phyloP scores from a whole-genome alignment of 1,140 invertebrate species.

The Matsumurasca onukii region DNA sequence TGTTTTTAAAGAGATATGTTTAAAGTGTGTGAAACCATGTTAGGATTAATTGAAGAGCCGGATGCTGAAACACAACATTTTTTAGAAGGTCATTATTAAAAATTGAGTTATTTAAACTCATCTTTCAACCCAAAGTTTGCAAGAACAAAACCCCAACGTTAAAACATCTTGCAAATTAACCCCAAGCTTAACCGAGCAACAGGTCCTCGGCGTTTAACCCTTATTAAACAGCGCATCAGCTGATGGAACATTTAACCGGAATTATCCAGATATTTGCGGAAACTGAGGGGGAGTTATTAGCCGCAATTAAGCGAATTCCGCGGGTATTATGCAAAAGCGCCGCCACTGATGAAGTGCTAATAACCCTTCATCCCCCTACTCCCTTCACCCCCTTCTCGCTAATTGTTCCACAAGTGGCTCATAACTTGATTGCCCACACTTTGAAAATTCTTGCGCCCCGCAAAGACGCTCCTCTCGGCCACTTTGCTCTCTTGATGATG shows the following conservation, averaged over 20 bases:
- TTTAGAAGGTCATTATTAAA: no score
- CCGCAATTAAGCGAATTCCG: not conserved
- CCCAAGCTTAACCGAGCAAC: no score
- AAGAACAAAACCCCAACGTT: no score
- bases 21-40: no score
- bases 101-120: no score
- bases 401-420: not conserved
- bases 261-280: not conserved
- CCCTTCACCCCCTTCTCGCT: not conserved
- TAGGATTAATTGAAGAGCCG: no score
- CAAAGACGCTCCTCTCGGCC: not conserved
- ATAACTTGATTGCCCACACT: not conserved
- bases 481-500: not conserved
- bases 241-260: not conserved
- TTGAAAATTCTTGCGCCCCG: not conserved
- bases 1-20: no score
- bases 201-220: not conserved
- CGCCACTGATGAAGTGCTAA: not conserved
- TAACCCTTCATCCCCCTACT: not conserved
- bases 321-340: not conserved
- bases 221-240: not conserved
- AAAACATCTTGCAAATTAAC: no score
- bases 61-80: no score
- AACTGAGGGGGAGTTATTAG: not conserved
- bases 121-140: no score